Percentiles rank a stretch among this genome's conserved stretches.
Evolutionary conservation across 2,888 invertebrate genomes (phyloP).

Genomic region (Cosmopolites sordidus): DNA sequence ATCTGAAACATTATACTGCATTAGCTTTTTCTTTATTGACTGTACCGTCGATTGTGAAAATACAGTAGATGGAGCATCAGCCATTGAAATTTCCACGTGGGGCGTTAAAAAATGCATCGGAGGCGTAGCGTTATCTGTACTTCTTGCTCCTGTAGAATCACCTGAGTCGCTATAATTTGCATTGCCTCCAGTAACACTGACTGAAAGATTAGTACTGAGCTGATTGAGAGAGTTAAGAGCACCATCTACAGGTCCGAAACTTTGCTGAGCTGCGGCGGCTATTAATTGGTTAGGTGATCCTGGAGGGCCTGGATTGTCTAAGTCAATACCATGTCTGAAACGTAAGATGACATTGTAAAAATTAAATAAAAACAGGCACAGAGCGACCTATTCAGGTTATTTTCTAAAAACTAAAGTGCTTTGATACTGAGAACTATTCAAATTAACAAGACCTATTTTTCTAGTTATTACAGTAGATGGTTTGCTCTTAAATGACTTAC

Average conservation of each 20-base stretch:
- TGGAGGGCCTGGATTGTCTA: constrained; percentile 83
- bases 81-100: constrained; percentile 87
- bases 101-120: constrained; percentile 90
- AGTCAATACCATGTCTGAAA: constrained; percentile 84
- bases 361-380: too few relatives aligned
- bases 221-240: constrained; percentile 54
- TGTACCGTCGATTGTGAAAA: constrained; percentile 56
- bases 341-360: too few relatives aligned
- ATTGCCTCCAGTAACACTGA: constrained; percentile 54
- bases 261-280: constrained; percentile 56
- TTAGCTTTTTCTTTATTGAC: constrained; percentile 4
- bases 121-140: constrained; percentile 82
- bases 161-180: constrained; percentile 82
- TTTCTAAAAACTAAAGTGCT: too few relatives aligned
- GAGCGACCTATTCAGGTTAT: too few relatives aligned
- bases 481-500: too few relatives aligned
- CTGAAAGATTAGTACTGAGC: constrained; percentile 58
- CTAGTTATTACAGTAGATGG: too few relatives aligned
- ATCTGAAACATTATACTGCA: not conserved
- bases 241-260: constrained; percentile 48
- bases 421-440: too few relatives aligned
- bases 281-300: constrained; percentile 73
- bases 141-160: constrained; percentile 73
- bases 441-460: too few relatives aligned
- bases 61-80: constrained; percentile 69